Evolutionary conservation across 1,140 invertebrate genomes (phyloP), one percentile per base, ranked within the genome.

Genomic region (Calosoma granatense): DNA sequence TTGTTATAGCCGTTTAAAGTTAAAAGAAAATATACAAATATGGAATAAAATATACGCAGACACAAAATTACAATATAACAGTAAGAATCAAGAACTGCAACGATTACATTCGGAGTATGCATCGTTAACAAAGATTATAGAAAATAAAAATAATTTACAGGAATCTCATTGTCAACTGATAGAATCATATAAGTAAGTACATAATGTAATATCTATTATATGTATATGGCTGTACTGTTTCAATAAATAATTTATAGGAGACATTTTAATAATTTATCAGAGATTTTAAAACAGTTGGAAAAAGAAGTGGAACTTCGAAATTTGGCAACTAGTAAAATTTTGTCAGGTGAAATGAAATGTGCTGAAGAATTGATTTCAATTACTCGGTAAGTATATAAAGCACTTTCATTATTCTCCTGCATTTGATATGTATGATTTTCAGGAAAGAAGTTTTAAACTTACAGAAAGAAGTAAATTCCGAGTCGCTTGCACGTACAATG

Each of bases 171-270:
- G 14, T 22, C 1, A 20, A 22, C 12, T 20, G 11, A 53, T 22
- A 3, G 21, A 2, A 53, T 9, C 51, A 14, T 22, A 53, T 53
- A 12, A 53, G 51, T 53, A 53, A 22, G 51, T 53, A 22, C 23
- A 4, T 12, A 47, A 11, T 4, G 4, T 12, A 47, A 12, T 12
- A 12, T 47, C 17, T 47, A 17, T 4, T 11, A 17, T 47, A 4
- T 9, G 17, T 47, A 12, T 47, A 36, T 36, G n/a, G n/a, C 26
- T 36, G 6, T 53, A 22, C 20, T 53, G 20, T 21, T 22, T 15
- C 1, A 19, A 51, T 51, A 15, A 15, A 19, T 1, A 19, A 11
- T 19, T 51, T 51, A 19, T 14, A 53, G 51, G 22, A 23, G 20
- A 53, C 20, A 20, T 22, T 14, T 53, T 1, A 19, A 53, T 1